phyloP scores from a whole-genome alignment of 2,888 invertebrate species.

The Himalopsyche tibetana region DNA sequence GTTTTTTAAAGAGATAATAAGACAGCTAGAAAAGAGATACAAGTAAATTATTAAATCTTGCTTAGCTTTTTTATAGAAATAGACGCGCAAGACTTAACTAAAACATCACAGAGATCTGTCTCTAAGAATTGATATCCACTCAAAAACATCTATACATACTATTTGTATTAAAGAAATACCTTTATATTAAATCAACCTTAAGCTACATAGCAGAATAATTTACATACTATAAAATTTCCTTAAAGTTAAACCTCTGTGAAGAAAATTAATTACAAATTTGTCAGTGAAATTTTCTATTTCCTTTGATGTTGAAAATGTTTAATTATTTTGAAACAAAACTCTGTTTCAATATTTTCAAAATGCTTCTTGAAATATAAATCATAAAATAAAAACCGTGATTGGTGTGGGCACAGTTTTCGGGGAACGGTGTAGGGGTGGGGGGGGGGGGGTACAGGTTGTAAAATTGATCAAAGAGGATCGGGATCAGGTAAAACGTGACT shows the following conservation, averaged over 20 bases:
- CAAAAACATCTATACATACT: not conserved
- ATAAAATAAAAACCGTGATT: not conserved
- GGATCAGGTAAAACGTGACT: slow-evolving; percentile 18
- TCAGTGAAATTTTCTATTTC: not conserved
- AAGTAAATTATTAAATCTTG: no score
- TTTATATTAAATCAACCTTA: not conserved
- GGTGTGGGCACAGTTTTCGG: not conserved
- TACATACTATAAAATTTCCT: not conserved
- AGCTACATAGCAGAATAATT: not conserved
- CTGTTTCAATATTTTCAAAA: not conserved
- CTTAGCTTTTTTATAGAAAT: no score
- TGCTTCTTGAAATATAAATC: not conserved
- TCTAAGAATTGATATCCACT: no score
- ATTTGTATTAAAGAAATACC: not conserved
- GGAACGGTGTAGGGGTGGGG: not conserved
- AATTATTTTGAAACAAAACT: slow-evolving; percentile 13
- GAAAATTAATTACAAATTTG: not conserved
- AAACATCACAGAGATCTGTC: no score
- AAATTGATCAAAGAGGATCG: slow-evolving; percentile 11
- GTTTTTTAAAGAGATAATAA: no score
- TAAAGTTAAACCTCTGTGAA: not conserved
- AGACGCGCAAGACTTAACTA: no score
- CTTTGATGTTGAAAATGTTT: slow-evolving; percentile 7
- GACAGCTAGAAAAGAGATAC: no score
- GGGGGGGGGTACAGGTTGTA: not conserved